Conservation (phyloP, 2,888 invertebrate genomes). For the Gymnoscelis rufifasciata region DNA sequence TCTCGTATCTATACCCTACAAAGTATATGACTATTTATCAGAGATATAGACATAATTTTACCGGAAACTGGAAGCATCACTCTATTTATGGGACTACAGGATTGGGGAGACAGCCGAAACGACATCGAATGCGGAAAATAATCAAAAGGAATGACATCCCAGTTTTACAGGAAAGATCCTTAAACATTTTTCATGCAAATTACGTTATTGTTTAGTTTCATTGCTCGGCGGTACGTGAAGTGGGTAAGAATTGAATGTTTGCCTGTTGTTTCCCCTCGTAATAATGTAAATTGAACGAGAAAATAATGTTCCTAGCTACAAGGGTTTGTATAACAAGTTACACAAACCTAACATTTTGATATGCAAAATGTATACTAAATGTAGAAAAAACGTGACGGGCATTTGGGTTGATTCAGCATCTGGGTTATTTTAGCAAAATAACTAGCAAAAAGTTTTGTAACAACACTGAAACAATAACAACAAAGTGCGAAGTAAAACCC, state of each 20-base stretch:
- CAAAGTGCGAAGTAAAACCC: constrained; percentile 36
- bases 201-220: constrained; percentile 40
- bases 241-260: constrained; percentile 29
- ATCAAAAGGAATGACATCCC: constrained; percentile 40
- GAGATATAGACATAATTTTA: too few relatives aligned
- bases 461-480: constrained; percentile 33
- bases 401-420: constrained; percentile 10
- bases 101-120: constrained; percentile 37
- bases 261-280: constrained; percentile 26
- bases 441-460: constrained; percentile 15
- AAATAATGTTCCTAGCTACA: constrained; percentile 17
- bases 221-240: constrained; percentile 33
- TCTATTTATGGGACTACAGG: constrained; percentile 37
- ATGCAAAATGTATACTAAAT: constrained; percentile 3
- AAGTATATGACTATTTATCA: too few relatives aligned
- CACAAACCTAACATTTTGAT: not conserved
- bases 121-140: constrained; percentile 49
- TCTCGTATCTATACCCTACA: too few relatives aligned
- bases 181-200: constrained; percentile 50
- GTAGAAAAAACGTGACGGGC: not conserved
- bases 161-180: constrained; percentile 48
- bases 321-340: constrained; percentile 11
- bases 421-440: constrained; percentile 15
- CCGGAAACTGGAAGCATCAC: constrained; percentile 40
- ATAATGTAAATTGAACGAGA: constrained; percentile 25